A percentile compares a stretch with the other conserved stretches of the same genome.
These are phyloP conservation scores for Cotesia congregata DNA, from an alignment of 2,888 invertebrate species.

Conservation along the genomic window DNA sequence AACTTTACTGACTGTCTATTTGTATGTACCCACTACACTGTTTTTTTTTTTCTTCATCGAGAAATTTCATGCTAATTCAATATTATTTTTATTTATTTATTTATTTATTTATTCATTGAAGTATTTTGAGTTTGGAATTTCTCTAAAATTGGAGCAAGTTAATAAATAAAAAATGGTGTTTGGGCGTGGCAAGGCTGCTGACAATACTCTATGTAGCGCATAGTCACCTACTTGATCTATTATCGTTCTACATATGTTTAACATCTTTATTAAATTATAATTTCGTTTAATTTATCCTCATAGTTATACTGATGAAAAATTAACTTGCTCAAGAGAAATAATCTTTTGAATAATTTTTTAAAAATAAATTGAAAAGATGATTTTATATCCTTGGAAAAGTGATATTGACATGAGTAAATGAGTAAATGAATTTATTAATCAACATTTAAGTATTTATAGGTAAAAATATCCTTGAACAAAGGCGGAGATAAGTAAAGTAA, in stretches of 20 bases:
- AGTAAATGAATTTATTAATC: no score
- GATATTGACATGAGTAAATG: no score
- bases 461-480: slow-evolving; percentile 14
- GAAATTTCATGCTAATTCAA: no score
- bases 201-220: slow-evolving; percentile 55
- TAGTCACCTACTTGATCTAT: slow-evolving; percentile 49
- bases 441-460: slow-evolving; percentile 38
- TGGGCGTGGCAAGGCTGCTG: slow-evolving; percentile 55
- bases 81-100: slow-evolving; percentile 11
- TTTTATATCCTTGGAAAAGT: no score
- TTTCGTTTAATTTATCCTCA: no score
- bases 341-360: no score
- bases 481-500: slow-evolving; percentile 18
- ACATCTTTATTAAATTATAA: slow-evolving; percentile 46
- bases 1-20: neutral
- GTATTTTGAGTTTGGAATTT: no score
- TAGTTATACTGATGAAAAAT: no score
- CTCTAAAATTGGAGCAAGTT: no score
- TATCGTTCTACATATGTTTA: slow-evolving; percentile 57
- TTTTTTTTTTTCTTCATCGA: no score
- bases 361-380: no score
- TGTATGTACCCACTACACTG: slow-evolving; percentile 4
- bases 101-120: slow-evolving; percentile 15
- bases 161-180: slow-evolving; percentile 10
- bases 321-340: no score